phyloP scores from a whole-genome alignment of 2,888 invertebrate species.

The Pemphredon lugubris region DNA sequence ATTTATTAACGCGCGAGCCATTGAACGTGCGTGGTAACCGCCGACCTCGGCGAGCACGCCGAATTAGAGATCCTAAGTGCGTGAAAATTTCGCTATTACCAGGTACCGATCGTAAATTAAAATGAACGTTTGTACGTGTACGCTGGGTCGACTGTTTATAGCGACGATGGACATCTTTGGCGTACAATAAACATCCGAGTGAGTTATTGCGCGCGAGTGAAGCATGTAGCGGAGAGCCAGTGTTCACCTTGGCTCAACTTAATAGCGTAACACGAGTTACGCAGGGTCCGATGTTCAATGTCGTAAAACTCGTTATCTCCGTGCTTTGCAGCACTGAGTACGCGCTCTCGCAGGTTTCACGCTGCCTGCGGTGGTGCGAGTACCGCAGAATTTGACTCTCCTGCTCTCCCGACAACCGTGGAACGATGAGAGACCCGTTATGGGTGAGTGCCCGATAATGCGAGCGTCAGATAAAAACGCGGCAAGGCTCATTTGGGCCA shows the following conservation, averaged over 20 bases:
- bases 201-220: not conserved
- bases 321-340: not conserved
- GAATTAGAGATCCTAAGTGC: no score
- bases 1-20: no score
- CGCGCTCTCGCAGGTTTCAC: conserved; percentile 1
- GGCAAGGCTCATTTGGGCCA: no score
- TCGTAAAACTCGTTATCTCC: conserved; percentile 49
- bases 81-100: no score
- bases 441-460: no score
- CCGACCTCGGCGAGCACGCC: no score
- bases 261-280: conserved; percentile 44
- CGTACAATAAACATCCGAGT: not conserved
- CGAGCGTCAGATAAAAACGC: no score
- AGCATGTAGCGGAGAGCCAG: not conserved
- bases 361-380: not conserved
- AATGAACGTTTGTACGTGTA: no score
- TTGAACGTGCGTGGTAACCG: no score
- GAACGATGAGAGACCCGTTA: not conserved
- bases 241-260: conserved; percentile 49
- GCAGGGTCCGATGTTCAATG: conserved; percentile 66
- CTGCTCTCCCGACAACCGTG: not conserved
- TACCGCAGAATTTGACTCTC: not conserved
- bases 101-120: no score
- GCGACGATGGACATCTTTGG: no score
- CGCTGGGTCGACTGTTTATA: no score